Conservation (phyloP, 2,113 vertebrate genomes). For the Galemys pyrenaicus region DNA sequence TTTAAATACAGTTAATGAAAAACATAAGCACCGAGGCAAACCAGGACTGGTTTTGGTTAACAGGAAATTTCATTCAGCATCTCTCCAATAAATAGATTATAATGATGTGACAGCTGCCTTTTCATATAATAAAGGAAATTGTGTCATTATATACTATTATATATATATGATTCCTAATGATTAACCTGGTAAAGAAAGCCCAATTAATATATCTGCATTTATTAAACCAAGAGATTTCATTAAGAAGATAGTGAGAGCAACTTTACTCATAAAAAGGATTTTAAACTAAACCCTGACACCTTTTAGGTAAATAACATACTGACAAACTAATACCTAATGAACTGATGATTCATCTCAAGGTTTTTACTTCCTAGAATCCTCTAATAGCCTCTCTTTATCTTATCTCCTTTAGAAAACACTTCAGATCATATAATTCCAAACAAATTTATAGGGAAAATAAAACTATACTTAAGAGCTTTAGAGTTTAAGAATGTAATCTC, state of each 20-base stretch:
- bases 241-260: not conserved
- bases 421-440: slow-evolving; percentile 58
- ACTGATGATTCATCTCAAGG: not conserved
- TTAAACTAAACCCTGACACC: slow-evolving; percentile 6
- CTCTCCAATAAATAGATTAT: not conserved
- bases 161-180: not conserved
- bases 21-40: not conserved
- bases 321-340: slow-evolving; percentile 9
- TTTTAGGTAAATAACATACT: not conserved
- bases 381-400: slow-evolving; percentile 30
- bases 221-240: slow-evolving; percentile 8
- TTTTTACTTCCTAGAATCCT: slow-evolving; percentile 38
- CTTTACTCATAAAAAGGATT: not conserved
- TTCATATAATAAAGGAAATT: slow-evolving; percentile 1
- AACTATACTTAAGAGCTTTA: slow-evolving; percentile 66
- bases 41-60: not conserved
- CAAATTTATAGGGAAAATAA: slow-evolving; percentile 67
- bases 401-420: slow-evolving; percentile 52
- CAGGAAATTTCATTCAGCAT: not conserved
- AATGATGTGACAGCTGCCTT: slow-evolving; percentile 1
- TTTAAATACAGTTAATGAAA: not conserved
- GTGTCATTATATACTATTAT: not conserved
- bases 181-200: not conserved
- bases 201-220: slow-evolving; percentile 15
- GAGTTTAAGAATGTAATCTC: slow-evolving; percentile 65